phyloP scores from a whole-genome alignment of 2,888 invertebrate species.

The Mesochorus sp. region DNA sequence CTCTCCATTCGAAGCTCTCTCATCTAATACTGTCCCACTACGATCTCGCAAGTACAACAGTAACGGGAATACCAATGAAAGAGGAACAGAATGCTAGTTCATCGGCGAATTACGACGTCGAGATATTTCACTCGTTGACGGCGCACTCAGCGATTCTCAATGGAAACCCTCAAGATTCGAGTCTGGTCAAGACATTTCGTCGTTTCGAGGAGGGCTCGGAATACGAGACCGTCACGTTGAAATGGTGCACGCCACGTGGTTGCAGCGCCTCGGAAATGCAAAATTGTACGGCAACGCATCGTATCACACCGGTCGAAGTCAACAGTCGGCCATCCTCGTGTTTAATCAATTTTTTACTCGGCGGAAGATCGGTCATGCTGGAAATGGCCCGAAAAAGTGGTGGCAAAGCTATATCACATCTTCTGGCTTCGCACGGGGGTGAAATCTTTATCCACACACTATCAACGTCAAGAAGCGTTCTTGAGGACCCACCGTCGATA shows the following conservation, averaged over 20 bases:
- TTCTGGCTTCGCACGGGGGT: slow-evolving; percentile 96
- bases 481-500: slow-evolving; percentile 97
- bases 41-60: slow-evolving; percentile 96
- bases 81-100: slow-evolving; percentile 99
- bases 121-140: slow-evolving; percentile 94
- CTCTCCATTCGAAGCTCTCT: slow-evolving; percentile 89
- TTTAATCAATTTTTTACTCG: slow-evolving; percentile 97
- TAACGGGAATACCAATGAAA: slow-evolving; percentile 99
- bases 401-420: slow-evolving; percentile 94
- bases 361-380: slow-evolving; percentile 95
- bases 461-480: slow-evolving; percentile 91
- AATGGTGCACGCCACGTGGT: slow-evolving; percentile 98
- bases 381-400: slow-evolving; percentile 94
- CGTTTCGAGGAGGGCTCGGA: slow-evolving; percentile 86
- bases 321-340: slow-evolving; percentile 98
- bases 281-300: slow-evolving; percentile 92
- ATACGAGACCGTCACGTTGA: slow-evolving; percentile 93
- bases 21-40: slow-evolving; percentile 93
- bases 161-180: slow-evolving; percentile 85
- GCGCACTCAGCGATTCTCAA: slow-evolving; percentile 92
- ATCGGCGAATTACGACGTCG: slow-evolving; percentile 99
- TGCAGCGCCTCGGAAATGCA: slow-evolving; percentile 91
- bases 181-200: slow-evolving; percentile 86
- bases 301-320: slow-evolving; percentile 97
- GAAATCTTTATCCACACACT: slow-evolving; percentile 98